Conservation (phyloP, 2,888 invertebrate species). For the Sarcophaga rosellei region DNA sequence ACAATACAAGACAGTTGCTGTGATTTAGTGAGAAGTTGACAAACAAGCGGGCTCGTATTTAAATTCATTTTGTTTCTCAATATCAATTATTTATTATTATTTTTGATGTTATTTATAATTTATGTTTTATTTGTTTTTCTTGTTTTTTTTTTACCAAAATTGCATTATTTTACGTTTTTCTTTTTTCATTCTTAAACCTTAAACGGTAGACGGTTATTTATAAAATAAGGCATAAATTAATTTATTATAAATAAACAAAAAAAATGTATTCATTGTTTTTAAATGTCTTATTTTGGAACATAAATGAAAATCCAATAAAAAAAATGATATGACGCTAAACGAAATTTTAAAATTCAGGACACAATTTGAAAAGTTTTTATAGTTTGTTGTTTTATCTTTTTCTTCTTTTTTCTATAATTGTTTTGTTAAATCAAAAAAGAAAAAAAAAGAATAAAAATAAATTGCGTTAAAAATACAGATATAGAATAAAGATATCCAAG, state of each 20-base stretch:
- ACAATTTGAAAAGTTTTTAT: slow-evolving; percentile 35
- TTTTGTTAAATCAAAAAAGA: slow-evolving; percentile 15
- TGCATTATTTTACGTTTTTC: slow-evolving; percentile 20
- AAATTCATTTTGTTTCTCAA: background rate
- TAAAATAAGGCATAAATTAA: slow-evolving; percentile 51
- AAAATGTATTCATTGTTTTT: slow-evolving; percentile 23
- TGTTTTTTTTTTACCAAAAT: slow-evolving; percentile 39
- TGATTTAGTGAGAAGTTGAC: background rate
- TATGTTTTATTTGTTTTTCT: background rate
- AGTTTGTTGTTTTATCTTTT: slow-evolving; percentile 53
- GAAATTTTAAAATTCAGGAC: slow-evolving; percentile 63
- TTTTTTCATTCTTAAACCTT: background rate
- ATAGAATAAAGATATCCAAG: slow-evolving; percentile 20
- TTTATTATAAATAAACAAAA: slow-evolving; percentile 50
- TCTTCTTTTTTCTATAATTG: background rate
- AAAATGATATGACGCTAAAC: slow-evolving; percentile 35
- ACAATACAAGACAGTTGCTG: too few relatives aligned
- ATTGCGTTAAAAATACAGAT: slow-evolving; percentile 23
- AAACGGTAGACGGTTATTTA: slow-evolving; percentile 21
- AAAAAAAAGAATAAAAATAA: background rate
- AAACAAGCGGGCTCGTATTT: background rate
- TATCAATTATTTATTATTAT: background rate
- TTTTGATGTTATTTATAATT: slow-evolving; percentile 13
- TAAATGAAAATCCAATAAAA: background rate
- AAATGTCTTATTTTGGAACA: slow-evolving; percentile 52